Evolutionary conservation across 2,888 invertebrate genomes (phyloP).

Genomic region (Stenodera caucasica): DNA sequence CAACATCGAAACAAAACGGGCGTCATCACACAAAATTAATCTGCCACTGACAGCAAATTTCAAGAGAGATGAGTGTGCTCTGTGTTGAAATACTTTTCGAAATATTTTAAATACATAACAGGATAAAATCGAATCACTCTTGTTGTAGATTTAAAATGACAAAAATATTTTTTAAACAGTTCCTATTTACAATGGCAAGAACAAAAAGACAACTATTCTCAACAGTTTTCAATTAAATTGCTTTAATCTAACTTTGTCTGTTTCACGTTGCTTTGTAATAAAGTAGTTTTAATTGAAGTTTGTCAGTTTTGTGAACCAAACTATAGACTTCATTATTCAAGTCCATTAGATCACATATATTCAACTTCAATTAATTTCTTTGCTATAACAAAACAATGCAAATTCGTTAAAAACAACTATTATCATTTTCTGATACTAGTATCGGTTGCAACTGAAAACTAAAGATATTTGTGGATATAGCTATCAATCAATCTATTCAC

Average conservation of each 20-base stretch:
- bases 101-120: background rate
- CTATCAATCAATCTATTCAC: slow-evolving; percentile 29
- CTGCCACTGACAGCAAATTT: slow-evolving; percentile 1
- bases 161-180: background rate
- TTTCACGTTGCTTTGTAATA: slow-evolving; percentile 2
- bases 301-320: background rate
- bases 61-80: background rate
- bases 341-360: background rate
- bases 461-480: slow-evolving; percentile 21
- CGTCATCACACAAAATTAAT: slow-evolving; percentile 4
- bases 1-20: background rate
- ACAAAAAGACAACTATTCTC: background rate
- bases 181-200: background rate
- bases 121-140: background rate
- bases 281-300: slow-evolving; percentile 1
- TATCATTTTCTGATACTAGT: too few species aligned
- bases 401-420: too few species aligned
- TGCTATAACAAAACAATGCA: too few species aligned
- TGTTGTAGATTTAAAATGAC: background rate
- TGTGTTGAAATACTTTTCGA: background rate
- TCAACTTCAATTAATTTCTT: too few species aligned
- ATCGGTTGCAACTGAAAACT: background rate
- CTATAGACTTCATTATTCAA: background rate
- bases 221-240: slow-evolving; percentile 3
- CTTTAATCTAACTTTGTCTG: slow-evolving; percentile 3